Evolutionary conservation across 1,140 invertebrate species (phyloP).

Genomic region (Drosophila murphyi): DNA sequence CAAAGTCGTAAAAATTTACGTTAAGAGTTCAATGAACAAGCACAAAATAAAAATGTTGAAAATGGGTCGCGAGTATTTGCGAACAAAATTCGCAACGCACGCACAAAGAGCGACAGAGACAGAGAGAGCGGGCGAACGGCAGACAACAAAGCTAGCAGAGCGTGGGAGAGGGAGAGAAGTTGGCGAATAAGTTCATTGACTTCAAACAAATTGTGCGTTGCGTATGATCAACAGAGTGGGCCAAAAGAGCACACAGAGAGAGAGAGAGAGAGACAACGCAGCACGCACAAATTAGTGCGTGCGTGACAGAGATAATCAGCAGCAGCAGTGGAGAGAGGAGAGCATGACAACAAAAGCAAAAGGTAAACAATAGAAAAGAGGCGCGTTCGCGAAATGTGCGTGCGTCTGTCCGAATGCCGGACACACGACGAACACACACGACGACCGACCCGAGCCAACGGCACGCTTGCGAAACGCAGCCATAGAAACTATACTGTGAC

Average conservation of each 20-base stretch:
- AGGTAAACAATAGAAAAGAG: conserved; percentile 72
- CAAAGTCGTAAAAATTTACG: background rate
- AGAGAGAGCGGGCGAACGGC: background rate
- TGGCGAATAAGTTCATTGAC: conserved; percentile 74
- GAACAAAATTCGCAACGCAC: conserved; percentile 57
- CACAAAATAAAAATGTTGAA: conserved; percentile 28
- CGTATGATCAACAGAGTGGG: conserved; percentile 34
- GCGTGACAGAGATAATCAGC: conserved; percentile 24
- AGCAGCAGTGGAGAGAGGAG: conserved; percentile 1
- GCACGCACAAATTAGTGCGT: conserved; percentile 55
- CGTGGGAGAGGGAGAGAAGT: conserved; percentile 19
- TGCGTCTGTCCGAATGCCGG: conserved; percentile 31
- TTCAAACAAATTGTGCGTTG: conserved; percentile 62
- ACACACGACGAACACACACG: background rate
- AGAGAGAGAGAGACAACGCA: background rate
- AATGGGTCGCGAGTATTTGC: conserved; percentile 55
- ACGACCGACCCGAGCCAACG: background rate
- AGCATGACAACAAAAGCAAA: conserved; percentile 33
- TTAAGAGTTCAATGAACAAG: conserved; percentile 62
- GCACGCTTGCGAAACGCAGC: conserved; percentile 49
- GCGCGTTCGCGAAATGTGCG: conserved; percentile 60
- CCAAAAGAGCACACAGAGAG: conserved; percentile 14
- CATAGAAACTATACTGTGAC: conserved; percentile 18
- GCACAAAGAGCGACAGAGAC: conserved; percentile 27
- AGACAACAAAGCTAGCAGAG: conserved; percentile 8